A percentile compares a stretch with the other conserved stretches of the same genome.
phyloP scores from a whole-genome alignment of 2,113 vertebrate genomes.

The Hydrolagus affinis region DNA sequence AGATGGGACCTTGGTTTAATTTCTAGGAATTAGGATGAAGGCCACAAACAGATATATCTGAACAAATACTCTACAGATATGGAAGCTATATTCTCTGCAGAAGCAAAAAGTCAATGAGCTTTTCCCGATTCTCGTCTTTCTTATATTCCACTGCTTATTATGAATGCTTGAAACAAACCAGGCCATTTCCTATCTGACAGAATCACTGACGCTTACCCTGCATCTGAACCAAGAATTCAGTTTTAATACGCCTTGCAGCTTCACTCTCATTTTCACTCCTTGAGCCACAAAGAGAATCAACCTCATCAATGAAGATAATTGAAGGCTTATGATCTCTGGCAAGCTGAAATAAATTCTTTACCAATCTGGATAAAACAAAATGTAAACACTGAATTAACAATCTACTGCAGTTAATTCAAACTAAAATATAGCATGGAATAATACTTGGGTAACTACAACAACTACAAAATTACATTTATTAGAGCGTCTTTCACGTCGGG shows the following conservation, averaged over 20 bases:
- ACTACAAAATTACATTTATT: no score
- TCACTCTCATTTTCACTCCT: constrained; percentile 96
- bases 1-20: no score
- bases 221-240: constrained; percentile 96
- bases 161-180: not conserved
- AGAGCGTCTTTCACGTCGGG: no score
- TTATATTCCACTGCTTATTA: not conserved
- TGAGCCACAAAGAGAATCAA: constrained; percentile 91
- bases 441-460: no score
- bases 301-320: constrained; percentile 97
- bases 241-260: constrained; percentile 89
- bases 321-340: constrained; percentile 91
- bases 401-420: not conserved
- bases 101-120: not conserved
- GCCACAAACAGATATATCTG: no score
- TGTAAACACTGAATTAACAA: constrained; percentile 33
- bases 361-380: constrained; percentile 62
- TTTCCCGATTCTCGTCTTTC: not conserved
- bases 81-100: not conserved
- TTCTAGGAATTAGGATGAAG: no score
- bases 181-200: not conserved
- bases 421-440: no score
- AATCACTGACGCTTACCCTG: constrained; percentile 61
- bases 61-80: not conserved
- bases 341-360: constrained; percentile 89